Conservation (phyloP, 2,888 invertebrate species). For the Caenorhabditis afra region DNA sequence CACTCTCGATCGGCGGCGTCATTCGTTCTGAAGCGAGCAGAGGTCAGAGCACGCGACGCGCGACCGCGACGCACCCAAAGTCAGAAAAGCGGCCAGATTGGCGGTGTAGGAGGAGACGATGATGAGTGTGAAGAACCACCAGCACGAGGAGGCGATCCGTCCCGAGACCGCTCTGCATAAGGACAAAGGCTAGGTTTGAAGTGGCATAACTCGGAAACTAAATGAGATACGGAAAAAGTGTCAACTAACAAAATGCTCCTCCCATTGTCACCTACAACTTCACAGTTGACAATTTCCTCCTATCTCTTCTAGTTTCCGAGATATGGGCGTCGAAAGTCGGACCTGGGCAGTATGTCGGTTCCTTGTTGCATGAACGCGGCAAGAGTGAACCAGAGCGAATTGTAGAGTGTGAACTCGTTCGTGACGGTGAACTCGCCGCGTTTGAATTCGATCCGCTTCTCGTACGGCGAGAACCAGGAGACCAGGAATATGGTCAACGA, state of each 20-base stretch:
- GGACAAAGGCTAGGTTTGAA: no score
- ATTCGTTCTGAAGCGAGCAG: slow-evolving; percentile 83
- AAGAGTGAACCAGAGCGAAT: slow-evolving; percentile 96
- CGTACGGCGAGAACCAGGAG: slow-evolving; percentile 95
- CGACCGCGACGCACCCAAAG: slow-evolving; percentile 85
- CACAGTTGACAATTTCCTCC: no score
- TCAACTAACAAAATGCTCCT: no score
- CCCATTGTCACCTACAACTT: no score
- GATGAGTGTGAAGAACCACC: slow-evolving; percentile 99
- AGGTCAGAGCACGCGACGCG: no score
- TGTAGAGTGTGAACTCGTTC: slow-evolving; percentile 94
- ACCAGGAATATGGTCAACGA: slow-evolving; percentile 96
- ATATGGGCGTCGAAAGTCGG: no score
- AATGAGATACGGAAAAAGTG: no score
- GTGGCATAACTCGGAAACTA: no score
- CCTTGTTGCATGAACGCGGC: slow-evolving; percentile 99
- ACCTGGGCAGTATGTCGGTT: slow-evolving; percentile 95
- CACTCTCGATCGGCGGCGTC: slow-evolving; percentile 92
- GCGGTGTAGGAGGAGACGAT: slow-evolving; percentile 88
- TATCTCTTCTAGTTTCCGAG: no score
- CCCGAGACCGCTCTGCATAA: slow-evolving; percentile 83
- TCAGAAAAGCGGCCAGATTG: slow-evolving; percentile 96
- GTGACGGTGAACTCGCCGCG: slow-evolving; percentile 80
- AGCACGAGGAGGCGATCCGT: slow-evolving; percentile 95
- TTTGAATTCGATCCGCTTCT: slow-evolving; percentile 86